Evolutionary conservation across 2,888 invertebrate genomes (phyloP).

Genomic region (Cheilosia urbana): DNA sequence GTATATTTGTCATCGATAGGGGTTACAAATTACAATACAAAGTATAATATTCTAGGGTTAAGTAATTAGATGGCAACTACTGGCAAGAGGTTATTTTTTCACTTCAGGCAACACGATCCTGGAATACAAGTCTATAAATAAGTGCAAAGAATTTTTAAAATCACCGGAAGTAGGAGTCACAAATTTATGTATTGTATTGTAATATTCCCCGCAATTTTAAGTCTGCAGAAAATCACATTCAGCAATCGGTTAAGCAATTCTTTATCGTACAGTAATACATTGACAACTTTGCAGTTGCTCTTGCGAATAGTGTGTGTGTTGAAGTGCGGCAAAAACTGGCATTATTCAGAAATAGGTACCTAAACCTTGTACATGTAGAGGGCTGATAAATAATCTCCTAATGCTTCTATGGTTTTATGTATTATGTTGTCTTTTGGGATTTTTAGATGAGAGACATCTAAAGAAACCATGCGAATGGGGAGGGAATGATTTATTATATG

Average conservation of each 20-base stretch:
- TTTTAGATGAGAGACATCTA: conserved; percentile 55
- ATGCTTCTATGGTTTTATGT: conserved; percentile 64
- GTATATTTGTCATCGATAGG: conserved; percentile 64
- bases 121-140: neutral
- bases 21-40: conserved; percentile 37
- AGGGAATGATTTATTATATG: conserved; percentile 70
- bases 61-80: neutral
- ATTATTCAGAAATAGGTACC: neutral
- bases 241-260: conserved; percentile 57
- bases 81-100: too few species aligned
- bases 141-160: neutral
- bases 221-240: conserved; percentile 39
- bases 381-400: conserved; percentile 68
- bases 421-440: conserved; percentile 70
- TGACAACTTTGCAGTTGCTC: neutral
- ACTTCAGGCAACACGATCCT: neutral
- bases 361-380: conserved; percentile 9
- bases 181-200: too few species aligned
- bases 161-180: too few species aligned
- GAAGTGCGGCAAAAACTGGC: neutral
- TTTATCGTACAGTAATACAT: conserved; percentile 47
- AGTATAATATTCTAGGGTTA: conserved; percentile 36
- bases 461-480: conserved; percentile 47
- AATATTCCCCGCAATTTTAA: too few species aligned
- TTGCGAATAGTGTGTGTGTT: conserved; percentile 21